These are phyloP conservation scores for Dilophus febrilis DNA, from an alignment of 2,888 invertebrate species.

Conservation along the genomic window DNA sequence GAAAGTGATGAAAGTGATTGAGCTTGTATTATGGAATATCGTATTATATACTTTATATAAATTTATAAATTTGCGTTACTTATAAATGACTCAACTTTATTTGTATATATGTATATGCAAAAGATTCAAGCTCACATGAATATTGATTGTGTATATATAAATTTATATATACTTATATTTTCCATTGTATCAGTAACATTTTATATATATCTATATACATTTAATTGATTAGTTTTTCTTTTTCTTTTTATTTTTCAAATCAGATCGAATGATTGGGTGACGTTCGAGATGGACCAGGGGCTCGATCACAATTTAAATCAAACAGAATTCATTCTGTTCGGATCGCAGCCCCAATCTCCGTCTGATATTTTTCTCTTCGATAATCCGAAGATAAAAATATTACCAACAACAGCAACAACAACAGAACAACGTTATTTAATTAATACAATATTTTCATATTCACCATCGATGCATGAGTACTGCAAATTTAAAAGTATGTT, in stretches of 20 bases:
- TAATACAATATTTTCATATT: conserved; percentile 7
- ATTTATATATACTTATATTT: no score
- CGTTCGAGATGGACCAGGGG: conserved; percentile 18
- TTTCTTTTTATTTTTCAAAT: conserved; percentile 10
- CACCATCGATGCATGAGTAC: conserved; percentile 10
- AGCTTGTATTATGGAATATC: no score
- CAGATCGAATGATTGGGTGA: conserved; percentile 18
- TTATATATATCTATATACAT: not conserved
- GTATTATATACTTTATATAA: no score
- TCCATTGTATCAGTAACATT: not conserved
- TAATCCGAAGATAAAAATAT: conserved; percentile 11
- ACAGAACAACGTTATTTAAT: conserved; percentile 7
- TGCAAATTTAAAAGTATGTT: not conserved
- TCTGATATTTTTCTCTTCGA: conserved; percentile 15
- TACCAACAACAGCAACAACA: conserved; percentile 7
- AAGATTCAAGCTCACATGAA: no score
- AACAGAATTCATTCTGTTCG: conserved; percentile 15
- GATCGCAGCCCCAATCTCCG: conserved; percentile 17
- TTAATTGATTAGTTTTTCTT: not conserved
- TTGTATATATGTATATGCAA: no score
- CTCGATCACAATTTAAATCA: conserved; percentile 15
- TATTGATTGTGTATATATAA: no score
- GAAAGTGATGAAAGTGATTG: no score
- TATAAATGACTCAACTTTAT: no score
- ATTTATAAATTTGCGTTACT: no score